Conservation (phyloP, 2,888 invertebrate genomes). For the Dysmachus trigonus region DNA sequence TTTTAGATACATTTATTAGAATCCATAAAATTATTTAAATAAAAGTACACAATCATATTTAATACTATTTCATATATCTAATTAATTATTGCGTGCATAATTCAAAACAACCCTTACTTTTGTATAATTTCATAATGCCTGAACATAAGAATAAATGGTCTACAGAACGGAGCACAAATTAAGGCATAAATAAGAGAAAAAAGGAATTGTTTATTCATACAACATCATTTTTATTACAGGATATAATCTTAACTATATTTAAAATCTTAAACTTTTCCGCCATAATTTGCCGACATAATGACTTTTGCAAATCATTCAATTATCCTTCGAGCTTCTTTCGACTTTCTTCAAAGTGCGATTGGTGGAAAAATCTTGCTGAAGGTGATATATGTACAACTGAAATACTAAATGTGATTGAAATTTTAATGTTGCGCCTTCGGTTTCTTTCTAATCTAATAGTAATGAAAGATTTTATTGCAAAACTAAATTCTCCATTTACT, state of each 20-base stretch:
- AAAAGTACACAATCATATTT: background rate
- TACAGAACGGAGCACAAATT: background rate
- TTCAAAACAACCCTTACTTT: background rate
- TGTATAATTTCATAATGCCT: background rate
- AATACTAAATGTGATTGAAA: background rate
- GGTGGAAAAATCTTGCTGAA: background rate
- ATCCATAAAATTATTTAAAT: constrained; percentile 13
- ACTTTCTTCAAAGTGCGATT: background rate
- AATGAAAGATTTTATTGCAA: background rate
- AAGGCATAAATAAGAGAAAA: background rate
- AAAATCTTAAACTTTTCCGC: background rate
- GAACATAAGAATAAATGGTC: background rate
- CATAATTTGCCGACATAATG: background rate
- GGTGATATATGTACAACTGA: background rate
- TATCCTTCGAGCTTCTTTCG: background rate
- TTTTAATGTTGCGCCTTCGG: background rate
- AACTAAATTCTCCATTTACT: background rate
- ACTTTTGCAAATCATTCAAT: background rate
- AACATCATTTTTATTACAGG: background rate
- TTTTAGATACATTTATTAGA: background rate
- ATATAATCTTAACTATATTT: background rate
- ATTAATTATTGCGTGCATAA: background rate
- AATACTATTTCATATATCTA: background rate
- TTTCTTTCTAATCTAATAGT: background rate
- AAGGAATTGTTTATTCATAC: background rate